Base-by-base conservation (phyloP, 2,113 vertebrate species). In the Archilochus colubris region DNA sequence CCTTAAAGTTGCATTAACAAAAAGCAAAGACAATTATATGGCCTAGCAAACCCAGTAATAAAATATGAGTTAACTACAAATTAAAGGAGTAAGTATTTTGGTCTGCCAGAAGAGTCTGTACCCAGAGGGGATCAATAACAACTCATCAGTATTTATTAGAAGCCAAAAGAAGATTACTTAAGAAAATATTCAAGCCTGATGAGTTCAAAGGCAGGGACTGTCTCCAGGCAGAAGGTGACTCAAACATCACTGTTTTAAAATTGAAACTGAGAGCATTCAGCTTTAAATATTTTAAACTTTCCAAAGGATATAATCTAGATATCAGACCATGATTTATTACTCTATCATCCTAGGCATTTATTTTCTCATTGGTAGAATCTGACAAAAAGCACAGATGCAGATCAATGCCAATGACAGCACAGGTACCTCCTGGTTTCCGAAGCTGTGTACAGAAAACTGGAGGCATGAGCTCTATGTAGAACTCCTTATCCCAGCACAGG, bases 41-140 rank as follows among this genome's bases (percentile, higher is more conserved):
- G 53, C 30, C 53, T 48, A 93, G 73, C 79, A 94, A 94, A 88
- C 30, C 27, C 72, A 64, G 68, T 75, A 95, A 95, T 94, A 94
- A 95, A 91, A 91, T 68, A 80, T 2, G 22, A 91, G 89, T 91
- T 86, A 93, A 91, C 76, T 90, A 81, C 43, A 94, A 94, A 93
- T 90, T 95, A 95, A 86, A 96, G 80, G 55, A 89, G 28, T 33
- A 66, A 66, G 53, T 67, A 70, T 90, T 95, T 83, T 83, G 33
- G 84, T 89, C 59, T 57, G 48, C 55, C 73, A 81, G 68, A 90
- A 88, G 50, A 93, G 86, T 84, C 82, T 93, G 79, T 88, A 95
- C 76, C 94, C 92, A 91, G 89, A 96, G 91, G 89, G 91, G 36
- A 95, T 93, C 93, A 95, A 88, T 81, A 96, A 68, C 4, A 91